Evolutionary conservation across 2,797 vertebrate genomes (phyloP).

Genomic region (Rhadinocentrus ornatus): DNA sequence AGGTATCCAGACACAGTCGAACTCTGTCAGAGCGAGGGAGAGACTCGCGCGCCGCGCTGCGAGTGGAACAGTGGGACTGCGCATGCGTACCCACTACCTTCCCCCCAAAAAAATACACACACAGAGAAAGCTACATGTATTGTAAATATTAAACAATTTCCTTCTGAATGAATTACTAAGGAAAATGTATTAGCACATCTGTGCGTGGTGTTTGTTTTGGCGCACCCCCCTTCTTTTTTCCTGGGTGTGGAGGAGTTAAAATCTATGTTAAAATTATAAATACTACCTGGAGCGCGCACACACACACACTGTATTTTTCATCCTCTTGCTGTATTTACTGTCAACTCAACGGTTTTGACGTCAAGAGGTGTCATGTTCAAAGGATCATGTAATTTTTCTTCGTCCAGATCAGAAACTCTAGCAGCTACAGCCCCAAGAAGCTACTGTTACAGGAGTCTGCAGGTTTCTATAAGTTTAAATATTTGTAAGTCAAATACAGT

Average conservation of each 20-base stretch:
- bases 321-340: conserved; percentile 48
- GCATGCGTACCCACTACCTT: conserved; percentile 47
- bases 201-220: conserved; percentile 15
- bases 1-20: conserved; percentile 45
- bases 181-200: not conserved
- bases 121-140: not conserved
- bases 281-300: conserved; percentile 12
- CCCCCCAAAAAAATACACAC: not conserved
- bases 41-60: conserved; percentile 50
- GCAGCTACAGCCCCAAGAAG: not conserved
- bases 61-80: conserved; percentile 21
- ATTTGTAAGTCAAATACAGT: not conserved
- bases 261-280: conserved; percentile 51
- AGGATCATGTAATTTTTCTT: not conserved
- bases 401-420: not conserved
- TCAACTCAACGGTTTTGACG: conserved; percentile 46
- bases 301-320: not conserved
- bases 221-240: not conserved
- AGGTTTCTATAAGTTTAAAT: not conserved
- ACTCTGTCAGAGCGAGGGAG: conserved; percentile 49
- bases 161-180: too few species aligned
- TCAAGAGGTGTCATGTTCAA: conserved; percentile 30
- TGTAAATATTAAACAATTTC: not conserved
- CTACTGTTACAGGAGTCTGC: not conserved
- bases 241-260: conserved; percentile 14